Conservation (phyloP, 2,113 vertebrate genomes). For the Bos javanicus region DNA sequence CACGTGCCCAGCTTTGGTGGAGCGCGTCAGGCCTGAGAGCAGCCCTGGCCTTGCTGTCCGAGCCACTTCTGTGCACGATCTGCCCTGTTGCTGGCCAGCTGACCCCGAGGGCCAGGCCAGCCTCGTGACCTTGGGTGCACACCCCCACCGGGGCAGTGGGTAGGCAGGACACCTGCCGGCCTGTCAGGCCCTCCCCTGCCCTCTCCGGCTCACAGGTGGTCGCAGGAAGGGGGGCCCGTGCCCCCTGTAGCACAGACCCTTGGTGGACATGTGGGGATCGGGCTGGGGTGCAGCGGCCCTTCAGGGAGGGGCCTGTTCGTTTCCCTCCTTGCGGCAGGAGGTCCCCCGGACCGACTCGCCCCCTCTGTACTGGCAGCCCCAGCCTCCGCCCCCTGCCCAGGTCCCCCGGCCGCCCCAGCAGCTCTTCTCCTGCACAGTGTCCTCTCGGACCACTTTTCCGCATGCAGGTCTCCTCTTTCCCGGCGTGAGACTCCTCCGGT, state of each 20-base stretch:
- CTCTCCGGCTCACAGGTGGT: neutral
- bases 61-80: neutral
- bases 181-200: neutral
- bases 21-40: neutral
- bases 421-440: accelerated
- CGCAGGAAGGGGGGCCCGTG: accelerated
- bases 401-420: accelerated
- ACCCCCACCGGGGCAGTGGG: neutral
- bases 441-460: neutral
- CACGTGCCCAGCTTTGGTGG: neutral
- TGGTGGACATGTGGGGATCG: no score
- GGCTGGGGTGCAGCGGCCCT: neutral
- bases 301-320: neutral
- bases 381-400: neutral
- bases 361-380: neutral
- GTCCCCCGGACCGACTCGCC: neutral
- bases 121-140: neutral
- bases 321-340: neutral
- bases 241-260: neutral
- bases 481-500: accelerated
- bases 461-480: neutral
- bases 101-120: neutral
- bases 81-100: neutral
- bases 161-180: accelerated
- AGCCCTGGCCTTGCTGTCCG: neutral